phyloP scores from a whole-genome alignment of 1,140 invertebrate species.

The Dendroctonus valens region DNA sequence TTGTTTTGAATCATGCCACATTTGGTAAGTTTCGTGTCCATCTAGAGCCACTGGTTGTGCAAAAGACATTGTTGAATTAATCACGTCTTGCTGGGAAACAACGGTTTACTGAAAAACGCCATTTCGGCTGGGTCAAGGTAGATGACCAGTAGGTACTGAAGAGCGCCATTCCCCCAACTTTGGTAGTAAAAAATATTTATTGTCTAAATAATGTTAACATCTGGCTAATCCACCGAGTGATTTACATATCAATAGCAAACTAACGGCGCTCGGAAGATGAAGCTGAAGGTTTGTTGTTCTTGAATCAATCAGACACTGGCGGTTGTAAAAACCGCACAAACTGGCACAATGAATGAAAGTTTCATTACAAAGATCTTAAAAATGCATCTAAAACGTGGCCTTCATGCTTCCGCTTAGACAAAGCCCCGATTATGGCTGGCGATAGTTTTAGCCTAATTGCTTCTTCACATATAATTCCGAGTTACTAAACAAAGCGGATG shows the following conservation, averaged over 20 bases:
- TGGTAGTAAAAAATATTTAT: too few species aligned
- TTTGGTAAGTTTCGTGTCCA: conserved; percentile 2
- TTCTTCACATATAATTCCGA: too few species aligned
- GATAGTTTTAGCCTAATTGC: too few species aligned
- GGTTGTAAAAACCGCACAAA: background rate
- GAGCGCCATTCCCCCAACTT: too few species aligned
- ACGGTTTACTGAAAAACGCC: background rate
- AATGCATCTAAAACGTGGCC: conserved; percentile 2
- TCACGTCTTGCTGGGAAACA: background rate
- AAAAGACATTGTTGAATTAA: background rate
- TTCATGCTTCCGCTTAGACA: conserved; percentile 3
- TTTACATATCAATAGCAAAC: background rate
- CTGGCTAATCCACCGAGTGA: background rate
- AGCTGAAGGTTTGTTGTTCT: background rate
- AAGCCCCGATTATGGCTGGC: too few species aligned
- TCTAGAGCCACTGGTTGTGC: background rate
- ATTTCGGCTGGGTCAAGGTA: background rate
- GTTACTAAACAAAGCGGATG: too few species aligned
- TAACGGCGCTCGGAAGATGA: background rate
- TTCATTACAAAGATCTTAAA: background rate
- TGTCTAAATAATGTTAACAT: background rate
- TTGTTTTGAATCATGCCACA: background rate
- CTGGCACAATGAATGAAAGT: background rate
- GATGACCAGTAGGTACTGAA: too few species aligned
- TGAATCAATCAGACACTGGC: background rate